Evolutionary conservation across 2,888 invertebrate species (phyloP), one percentile per base, ranked within the genome.

Genomic region (Podotricha telesiphe): DNA sequence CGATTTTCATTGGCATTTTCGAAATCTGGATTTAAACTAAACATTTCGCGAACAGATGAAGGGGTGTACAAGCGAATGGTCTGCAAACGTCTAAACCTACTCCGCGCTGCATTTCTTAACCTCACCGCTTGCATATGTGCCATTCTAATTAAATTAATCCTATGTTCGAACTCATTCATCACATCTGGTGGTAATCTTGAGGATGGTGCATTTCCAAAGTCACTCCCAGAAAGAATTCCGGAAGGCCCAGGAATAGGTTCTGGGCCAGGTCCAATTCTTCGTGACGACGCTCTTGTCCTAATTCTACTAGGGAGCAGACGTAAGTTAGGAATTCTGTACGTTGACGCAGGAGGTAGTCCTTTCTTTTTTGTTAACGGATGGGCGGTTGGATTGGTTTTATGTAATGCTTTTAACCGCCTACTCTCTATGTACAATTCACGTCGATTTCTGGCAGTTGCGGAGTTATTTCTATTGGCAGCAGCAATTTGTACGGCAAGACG

Each of bases 401-500:
- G 92, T 66, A 93, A 78, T 15, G 93, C 93, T 79, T 89, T 91
- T 65, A 83, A 81, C 34, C 90, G 82, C 74, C 82, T 88, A 64
- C 83, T 83, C 76, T 91, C 90, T 61, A 88, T 72, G 72, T 93
- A 93, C 19, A 88, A 71, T 19, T 93, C 92, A 68, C 88, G 80
- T 75, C 93, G 81, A 67, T 81, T 86, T 66, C 86, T 82, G 2
- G 93, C 93, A 17, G 90, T 91, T 22, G 80, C 73, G 1, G 93
- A 93, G 70, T 80, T 84, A 77, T 93, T 93, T 77, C 89, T 85
- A 70, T 93, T 93, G 0, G 91, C 93, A 13, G 87, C 92, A 8
- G 93, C 81, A 72, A 93, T 93, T 76, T 91, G 92, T 6, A 93
- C 91, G 0, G 93, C 93, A 13, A 93, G 83, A 0, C 93, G 87